Evolutionary conservation across 2,113 vertebrate genomes (phyloP).

Genomic region (Pollimyrus isidori): DNA sequence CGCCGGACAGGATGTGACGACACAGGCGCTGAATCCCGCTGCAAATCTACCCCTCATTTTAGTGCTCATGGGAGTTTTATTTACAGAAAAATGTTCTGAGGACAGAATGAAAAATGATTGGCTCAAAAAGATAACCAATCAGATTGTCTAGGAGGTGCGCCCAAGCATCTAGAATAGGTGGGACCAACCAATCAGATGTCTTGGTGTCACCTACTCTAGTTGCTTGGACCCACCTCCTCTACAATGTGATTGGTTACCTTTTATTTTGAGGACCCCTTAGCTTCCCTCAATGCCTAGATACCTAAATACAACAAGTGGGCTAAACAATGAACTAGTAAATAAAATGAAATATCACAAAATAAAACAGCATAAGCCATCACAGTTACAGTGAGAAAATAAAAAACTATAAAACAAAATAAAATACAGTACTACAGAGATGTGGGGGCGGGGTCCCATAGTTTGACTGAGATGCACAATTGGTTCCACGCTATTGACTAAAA

Average conservation of each 20-base stretch:
- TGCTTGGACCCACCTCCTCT: no score
- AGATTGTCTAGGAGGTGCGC: no score
- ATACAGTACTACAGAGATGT: neutral
- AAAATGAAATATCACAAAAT: neutral
- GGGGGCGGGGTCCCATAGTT: neutral
- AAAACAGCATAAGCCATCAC: neutral
- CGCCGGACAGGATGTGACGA: no score
- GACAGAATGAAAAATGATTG: no score
- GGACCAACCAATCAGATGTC: no score
- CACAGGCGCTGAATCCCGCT: neutral
- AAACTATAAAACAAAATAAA: neutral
- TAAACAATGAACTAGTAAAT: neutral
- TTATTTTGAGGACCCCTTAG: neutral
- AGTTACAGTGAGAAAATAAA: neutral
- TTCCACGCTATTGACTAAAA: neutral
- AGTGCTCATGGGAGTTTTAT: neutral
- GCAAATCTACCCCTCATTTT: neutral
- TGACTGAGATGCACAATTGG: neutral
- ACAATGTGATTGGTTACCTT: neutral
- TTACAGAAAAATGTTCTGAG: no score
- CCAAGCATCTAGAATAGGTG: no score
- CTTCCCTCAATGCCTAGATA: neutral
- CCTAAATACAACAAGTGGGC: neutral
- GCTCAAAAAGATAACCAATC: no score
- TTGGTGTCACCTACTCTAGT: no score